Conservation (phyloP, 1,140 invertebrate species). For the Helicoverpa armigera region DNA sequence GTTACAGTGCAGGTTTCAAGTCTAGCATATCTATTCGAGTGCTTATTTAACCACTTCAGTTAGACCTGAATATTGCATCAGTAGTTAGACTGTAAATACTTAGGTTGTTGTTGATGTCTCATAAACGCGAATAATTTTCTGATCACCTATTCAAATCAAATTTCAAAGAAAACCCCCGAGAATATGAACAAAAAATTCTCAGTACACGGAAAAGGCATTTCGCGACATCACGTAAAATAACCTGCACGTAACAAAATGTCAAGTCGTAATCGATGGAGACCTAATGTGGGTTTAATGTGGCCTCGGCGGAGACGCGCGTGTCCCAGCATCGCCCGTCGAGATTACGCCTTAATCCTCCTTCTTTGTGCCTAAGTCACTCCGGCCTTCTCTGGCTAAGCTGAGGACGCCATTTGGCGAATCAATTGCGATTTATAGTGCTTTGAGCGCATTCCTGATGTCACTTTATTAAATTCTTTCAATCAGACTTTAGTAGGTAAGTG, state of each 20-base stretch:
- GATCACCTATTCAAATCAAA: too few species aligned
- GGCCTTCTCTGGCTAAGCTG: constrained; percentile 56
- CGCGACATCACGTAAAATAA: constrained; percentile 48
- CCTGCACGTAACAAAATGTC: constrained; percentile 55
- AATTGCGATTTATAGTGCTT: constrained; percentile 63
- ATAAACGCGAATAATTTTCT: too few species aligned
- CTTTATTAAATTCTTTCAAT: constrained; percentile 44
- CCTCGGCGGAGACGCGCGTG: constrained; percentile 71
- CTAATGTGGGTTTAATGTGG: constrained; percentile 80
- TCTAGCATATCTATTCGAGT: not conserved
- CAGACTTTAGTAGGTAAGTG: not conserved
- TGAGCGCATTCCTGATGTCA: constrained; percentile 34
- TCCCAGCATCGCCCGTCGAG: constrained; percentile 69
- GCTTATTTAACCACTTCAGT: not conserved
- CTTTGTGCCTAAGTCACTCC: constrained; percentile 74
- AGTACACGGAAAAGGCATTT: constrained; percentile 37
- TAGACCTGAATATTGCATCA: too few species aligned
- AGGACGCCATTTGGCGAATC: constrained; percentile 62
- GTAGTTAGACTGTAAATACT: too few species aligned
- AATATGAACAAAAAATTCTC: not conserved
- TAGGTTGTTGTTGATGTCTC: too few species aligned
- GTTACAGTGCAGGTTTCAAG: constrained; percentile 16
- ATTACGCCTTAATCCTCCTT: constrained; percentile 77
- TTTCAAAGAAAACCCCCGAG: not conserved
- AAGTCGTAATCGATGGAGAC: constrained; percentile 70